These are phyloP conservation scores for Hylaeus anthracinus DNA, from an alignment of 1,140 invertebrate species.

Conservation along the genomic window DNA sequence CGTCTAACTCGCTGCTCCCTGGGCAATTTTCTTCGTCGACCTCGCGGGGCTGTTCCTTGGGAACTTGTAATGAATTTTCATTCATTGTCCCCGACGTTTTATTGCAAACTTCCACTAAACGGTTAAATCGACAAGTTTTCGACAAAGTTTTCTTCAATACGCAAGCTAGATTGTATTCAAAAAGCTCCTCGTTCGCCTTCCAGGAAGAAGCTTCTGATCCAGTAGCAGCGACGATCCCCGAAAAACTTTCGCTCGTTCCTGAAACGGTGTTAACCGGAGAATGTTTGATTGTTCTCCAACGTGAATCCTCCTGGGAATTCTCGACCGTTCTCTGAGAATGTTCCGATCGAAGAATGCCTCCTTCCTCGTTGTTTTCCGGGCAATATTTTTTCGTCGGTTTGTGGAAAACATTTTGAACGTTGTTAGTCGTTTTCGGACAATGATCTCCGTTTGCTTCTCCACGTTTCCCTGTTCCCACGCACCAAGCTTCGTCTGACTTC, in stretches of 20 bases:
- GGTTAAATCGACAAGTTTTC: too few relatives aligned
- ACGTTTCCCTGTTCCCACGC: too few relatives aligned
- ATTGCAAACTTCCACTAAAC: not conserved
- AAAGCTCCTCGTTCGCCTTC: not conserved
- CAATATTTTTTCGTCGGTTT: too few relatives aligned
- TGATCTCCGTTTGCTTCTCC: not conserved
- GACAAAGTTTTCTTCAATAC: too few relatives aligned
- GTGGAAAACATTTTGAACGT: not conserved
- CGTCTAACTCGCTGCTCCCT: not conserved
- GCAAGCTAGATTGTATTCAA: not conserved
- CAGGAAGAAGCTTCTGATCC: not conserved
- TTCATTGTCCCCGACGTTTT: not conserved
- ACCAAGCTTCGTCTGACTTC: not conserved
- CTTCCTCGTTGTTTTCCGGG: not conserved
- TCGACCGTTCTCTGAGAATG: not conserved
- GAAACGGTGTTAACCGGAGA: conserved; percentile 7
- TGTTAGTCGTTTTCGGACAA: conserved; percentile 23
- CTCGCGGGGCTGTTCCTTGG: too few relatives aligned
- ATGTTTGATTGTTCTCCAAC: not conserved
- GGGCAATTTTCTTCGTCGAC: not conserved
- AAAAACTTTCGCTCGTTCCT: conserved; percentile 12
- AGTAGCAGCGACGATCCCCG: too few relatives aligned
- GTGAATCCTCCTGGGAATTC: conserved; percentile 2
- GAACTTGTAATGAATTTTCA: not conserved
- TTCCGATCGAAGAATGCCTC: not conserved